phyloP scores from a whole-genome alignment of 2,888 invertebrate species.

The Caenorhabditis angaria region DNA sequence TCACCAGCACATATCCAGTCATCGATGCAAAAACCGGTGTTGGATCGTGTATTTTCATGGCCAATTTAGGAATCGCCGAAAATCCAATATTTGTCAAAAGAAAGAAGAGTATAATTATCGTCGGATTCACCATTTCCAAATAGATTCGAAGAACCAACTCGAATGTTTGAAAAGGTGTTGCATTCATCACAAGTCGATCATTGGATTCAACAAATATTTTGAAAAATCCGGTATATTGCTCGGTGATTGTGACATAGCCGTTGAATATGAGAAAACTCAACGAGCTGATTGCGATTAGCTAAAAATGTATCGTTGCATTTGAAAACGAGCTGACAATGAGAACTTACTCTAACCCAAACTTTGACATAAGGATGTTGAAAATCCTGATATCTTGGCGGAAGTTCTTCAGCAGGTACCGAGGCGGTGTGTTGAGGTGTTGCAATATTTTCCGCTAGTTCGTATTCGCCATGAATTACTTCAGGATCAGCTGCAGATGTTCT shows the following conservation, averaged over 20 bases:
- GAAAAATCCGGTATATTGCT: too few relatives aligned
- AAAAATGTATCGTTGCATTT: not conserved
- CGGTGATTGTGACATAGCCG: not conserved
- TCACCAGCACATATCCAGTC: slow-evolving; percentile 3
- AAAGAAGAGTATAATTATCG: not conserved
- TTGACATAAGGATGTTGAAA: slow-evolving; percentile 25
- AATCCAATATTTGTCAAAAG: slow-evolving; percentile 9
- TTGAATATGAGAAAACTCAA: not conserved
- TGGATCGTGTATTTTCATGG: slow-evolving; percentile 12
- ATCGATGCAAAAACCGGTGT: slow-evolving; percentile 10
- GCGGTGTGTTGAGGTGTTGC: not conserved
- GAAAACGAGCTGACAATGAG: too few relatives aligned
- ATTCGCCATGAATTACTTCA: not conserved
- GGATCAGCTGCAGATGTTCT: slow-evolving; percentile 11
- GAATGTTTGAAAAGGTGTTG: slow-evolving; percentile 14
- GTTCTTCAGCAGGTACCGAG: not conserved
- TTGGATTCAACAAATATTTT: too few relatives aligned
- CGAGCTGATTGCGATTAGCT: not conserved
- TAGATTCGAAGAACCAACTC: slow-evolving; percentile 2
- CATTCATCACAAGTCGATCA: too few relatives aligned
- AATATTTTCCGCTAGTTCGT: slow-evolving; percentile 21
- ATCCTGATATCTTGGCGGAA: slow-evolving; percentile 19
- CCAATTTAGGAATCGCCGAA: not conserved
- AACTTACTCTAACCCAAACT: slow-evolving; percentile 21
- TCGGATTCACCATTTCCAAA: slow-evolving; percentile 14